These are phyloP conservation scores for Drosophila pruinosa DNA, from an alignment of 1,140 invertebrate genomes.

Conservation along the genomic window DNA sequence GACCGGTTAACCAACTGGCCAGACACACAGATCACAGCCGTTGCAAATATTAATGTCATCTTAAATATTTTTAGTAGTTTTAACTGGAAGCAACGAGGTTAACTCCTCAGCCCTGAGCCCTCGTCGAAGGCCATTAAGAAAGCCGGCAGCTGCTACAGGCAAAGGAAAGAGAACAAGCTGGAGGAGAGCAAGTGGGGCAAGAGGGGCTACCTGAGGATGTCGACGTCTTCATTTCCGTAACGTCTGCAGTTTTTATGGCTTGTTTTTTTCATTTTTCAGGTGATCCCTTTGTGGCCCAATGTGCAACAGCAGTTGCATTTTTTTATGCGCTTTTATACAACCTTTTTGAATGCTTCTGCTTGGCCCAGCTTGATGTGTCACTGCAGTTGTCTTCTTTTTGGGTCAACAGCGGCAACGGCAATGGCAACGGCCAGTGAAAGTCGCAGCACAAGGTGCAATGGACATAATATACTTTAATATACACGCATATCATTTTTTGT, in stretches of 20 bases:
- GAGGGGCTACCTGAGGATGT: conserved; percentile 51
- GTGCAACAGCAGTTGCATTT: conserved; percentile 56
- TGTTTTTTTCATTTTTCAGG: conserved; percentile 5
- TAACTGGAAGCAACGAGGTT: conserved; percentile 20
- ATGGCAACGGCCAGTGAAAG: conserved; percentile 64
- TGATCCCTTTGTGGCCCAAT: neutral
- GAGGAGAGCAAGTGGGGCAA: neutral
- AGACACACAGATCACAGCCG: neutral
- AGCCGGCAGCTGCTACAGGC: conserved; percentile 48
- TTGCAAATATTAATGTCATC: conserved; percentile 47
- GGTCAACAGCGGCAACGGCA: conserved; percentile 29
- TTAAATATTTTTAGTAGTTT: conserved; percentile 41
- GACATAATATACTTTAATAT: neutral
- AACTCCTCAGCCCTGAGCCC: neutral
- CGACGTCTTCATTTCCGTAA: conserved; percentile 71
- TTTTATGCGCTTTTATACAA: conserved; percentile 72
- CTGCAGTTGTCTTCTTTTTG: conserved; percentile 51
- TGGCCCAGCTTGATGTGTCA: conserved; percentile 29
- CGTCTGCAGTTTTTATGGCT: conserved; percentile 51
- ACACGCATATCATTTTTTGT: conserved; percentile 3
- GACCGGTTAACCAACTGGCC: neutral
- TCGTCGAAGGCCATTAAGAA: conserved; percentile 52
- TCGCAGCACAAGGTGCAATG: conserved; percentile 66
- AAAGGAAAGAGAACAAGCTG: neutral
- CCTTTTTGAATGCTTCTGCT: conserved; percentile 7